Evolutionary conservation across 2,113 vertebrate genomes (phyloP).

Genomic region (Aspidoscelis tigris): DNA sequence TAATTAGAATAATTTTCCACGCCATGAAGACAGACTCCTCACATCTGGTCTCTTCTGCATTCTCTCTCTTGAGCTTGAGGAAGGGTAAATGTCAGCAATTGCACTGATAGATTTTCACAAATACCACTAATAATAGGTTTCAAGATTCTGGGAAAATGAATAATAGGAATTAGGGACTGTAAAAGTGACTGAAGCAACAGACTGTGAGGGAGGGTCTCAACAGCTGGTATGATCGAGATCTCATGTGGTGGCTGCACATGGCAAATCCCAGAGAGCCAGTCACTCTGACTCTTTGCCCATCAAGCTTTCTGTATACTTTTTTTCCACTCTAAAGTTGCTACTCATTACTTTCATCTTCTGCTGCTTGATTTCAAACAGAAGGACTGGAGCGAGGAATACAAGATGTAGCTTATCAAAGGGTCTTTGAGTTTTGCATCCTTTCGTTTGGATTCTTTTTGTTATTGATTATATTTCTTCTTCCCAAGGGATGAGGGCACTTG

Average conservation of each 20-base stretch:
- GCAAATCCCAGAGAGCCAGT: constrained; percentile 22
- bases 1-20: not conserved
- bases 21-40: not conserved
- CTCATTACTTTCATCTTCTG: constrained; percentile 48
- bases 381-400: constrained; percentile 56
- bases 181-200: constrained; percentile 24
- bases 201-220: constrained; percentile 63
- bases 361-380: constrained; percentile 54
- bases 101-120: accelerated
- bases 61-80: constrained; percentile 3
- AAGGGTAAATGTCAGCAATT: constrained; percentile 14
- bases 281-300: constrained; percentile 28
- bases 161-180: not conserved
- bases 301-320: not conserved
- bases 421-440: constrained; percentile 12
- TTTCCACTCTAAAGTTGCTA: constrained; percentile 2
- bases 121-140: constrained; percentile 48
- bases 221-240: constrained; percentile 62
- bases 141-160: constrained; percentile 50
- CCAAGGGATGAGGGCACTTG: not conserved
- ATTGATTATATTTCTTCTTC: constrained; percentile 33
- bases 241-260: constrained; percentile 49
- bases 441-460: constrained; percentile 17
- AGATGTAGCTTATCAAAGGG: constrained; percentile 27
- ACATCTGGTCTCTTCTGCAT: constrained; percentile 1